Percentiles rank a stretch among this genome's conserved stretches.
Evolutionary conservation across 2,888 invertebrate genomes (phyloP).

Genomic region (Bombylius discolor): DNA sequence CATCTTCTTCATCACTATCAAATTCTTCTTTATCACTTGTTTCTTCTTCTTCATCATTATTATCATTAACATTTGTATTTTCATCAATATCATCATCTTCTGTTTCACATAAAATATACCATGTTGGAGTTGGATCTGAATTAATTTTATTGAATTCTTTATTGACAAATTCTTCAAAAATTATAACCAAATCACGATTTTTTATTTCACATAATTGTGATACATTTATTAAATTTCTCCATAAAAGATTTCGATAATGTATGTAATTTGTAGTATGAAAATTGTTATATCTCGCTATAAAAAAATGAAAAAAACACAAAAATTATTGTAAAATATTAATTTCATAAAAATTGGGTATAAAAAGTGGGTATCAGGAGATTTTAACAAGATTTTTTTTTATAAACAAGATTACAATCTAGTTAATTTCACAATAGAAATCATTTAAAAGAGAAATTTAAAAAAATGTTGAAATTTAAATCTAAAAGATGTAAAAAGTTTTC

Average conservation of each 20-base stretch:
- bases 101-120: conserved; percentile 39
- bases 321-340: too few relatives aligned
- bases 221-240: conserved; percentile 64
- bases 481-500: too few relatives aligned
- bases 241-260: conserved; percentile 68
- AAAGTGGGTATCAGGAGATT: too few relatives aligned
- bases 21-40: conserved; percentile 10
- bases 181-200: conserved; percentile 63
- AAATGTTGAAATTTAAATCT: too few relatives aligned
- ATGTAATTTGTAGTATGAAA: conserved; percentile 27
- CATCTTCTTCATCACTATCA: conserved; percentile 12
- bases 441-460: too few relatives aligned
- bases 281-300: too few relatives aligned
- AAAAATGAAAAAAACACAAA: too few relatives aligned
- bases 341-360: too few relatives aligned
- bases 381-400: too few relatives aligned
- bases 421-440: too few relatives aligned
- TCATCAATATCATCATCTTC: conserved; percentile 33
- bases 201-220: conserved; percentile 63
- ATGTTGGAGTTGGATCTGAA: conserved; percentile 29
- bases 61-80: not conserved
- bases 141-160: conserved; percentile 45
- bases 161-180: conserved; percentile 63
- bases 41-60: not conserved
- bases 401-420: too few relatives aligned